phyloP scores from a whole-genome alignment of 2,797 vertebrate genomes.

The Pantherophis alleghaniensis region DNA sequence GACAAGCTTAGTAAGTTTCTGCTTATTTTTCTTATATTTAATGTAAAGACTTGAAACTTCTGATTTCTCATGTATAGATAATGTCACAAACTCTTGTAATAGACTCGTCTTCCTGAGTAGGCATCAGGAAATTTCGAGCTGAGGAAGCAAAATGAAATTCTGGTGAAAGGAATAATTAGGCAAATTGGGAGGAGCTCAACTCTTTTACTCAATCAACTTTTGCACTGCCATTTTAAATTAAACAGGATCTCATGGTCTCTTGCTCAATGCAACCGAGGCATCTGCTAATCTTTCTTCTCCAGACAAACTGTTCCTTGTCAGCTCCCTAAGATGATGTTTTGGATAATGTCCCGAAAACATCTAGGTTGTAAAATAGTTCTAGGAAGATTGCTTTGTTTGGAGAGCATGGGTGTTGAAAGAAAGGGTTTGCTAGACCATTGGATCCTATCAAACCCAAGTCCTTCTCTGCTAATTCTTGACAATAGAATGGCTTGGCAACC shows the following conservation, averaged over 20 bases:
- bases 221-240: neutral
- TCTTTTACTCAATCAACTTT: neutral
- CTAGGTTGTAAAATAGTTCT: neutral
- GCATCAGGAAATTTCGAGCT: neutral
- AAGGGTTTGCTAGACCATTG: neutral
- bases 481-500: neutral
- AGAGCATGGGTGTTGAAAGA: neutral
- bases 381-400: neutral
- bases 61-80: neutral
- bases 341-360: neutral
- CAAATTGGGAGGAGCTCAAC: neutral
- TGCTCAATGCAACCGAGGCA: neutral
- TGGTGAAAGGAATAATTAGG: neutral
- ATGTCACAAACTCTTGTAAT: neutral
- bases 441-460: neutral
- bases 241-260: neutral
- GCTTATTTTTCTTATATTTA: neutral
- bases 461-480: neutral
- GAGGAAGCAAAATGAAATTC: neutral
- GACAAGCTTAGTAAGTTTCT: no score
- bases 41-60: neutral
- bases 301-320: neutral
- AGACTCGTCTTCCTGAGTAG: neutral
- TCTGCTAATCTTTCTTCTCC: neutral
- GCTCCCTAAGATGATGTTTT: neutral